Base-by-base conservation (phyloP, 2,797 vertebrate genomes). In the Erithacus rubecula region DNA sequence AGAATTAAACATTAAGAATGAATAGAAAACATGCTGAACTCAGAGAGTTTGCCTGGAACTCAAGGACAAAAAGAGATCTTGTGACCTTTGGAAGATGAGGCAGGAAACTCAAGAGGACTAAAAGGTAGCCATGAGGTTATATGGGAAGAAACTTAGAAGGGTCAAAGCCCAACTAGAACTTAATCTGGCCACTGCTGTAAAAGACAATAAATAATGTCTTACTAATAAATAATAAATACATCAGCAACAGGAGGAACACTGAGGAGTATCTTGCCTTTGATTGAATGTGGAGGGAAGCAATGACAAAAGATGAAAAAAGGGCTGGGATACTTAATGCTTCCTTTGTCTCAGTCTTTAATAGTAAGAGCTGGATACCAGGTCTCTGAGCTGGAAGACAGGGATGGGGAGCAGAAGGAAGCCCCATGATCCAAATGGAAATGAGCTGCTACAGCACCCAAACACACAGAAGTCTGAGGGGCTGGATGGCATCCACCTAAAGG, bases 91-190 rank as follows among this genome's bases (percentile, higher is more conserved):
- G 32, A 41, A 47, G 34, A 72, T 60, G 59, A 27, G 13, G 23
- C 36, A 30, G 53, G 16, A 60, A 79, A 47, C 18, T 83, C 44
- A 19, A 16, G 32, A 44, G 44, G 14, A 21, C 39, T 64, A 58
- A 8, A 32, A 46, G 21, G 37, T 27, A 58, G 20, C 64, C 44
- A 52, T 52, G 12, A 58, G n/a, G 24, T 83, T 39, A 46, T 39
- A 21, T 0, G 0, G 15, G 64, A 56, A 64, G 24, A 58, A 83
- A 76, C 52, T 14, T 8, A 15, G 17, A 39, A 89, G 8, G 4
- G 10, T 29, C 10, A 76, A 77, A 64, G 9, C 10, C 21, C 24
- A 52, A 4, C 5, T 71, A 59, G 56, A 77, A 58, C 1, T 34
- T 34, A 39, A 70, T 64, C 44, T 52, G n/a, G 7, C 15, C 19